phyloP scores from a whole-genome alignment of 2,113 vertebrate species.

The Seriola aureovittata region DNA sequence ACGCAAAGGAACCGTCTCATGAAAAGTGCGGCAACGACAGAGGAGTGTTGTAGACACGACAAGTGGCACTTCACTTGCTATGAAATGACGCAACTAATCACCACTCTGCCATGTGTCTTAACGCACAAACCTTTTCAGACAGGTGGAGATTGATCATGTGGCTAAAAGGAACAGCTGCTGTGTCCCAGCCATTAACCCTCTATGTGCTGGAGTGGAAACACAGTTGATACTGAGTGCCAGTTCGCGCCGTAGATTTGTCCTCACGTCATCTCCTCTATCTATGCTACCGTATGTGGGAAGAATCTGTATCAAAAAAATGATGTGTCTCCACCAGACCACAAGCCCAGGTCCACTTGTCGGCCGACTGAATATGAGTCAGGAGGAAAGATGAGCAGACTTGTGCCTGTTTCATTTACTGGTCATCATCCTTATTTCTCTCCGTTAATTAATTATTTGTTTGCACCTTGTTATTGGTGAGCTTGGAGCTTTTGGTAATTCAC shows the following conservation, averaged over 20 bases:
- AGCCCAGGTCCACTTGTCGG: constrained; percentile 5
- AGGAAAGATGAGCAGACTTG: constrained; percentile 35
- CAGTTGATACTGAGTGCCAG: constrained; percentile 43
- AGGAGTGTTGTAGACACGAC: constrained; percentile 43
- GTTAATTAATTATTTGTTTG: constrained; percentile 32
- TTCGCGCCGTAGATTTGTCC: constrained; percentile 28
- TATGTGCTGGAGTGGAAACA: constrained; percentile 47
- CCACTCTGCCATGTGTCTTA: constrained; percentile 68
- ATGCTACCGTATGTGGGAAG: constrained; percentile 17
- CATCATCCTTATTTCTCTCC: constrained; percentile 3
- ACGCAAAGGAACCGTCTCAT: constrained; percentile 29
- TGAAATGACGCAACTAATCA: constrained; percentile 76
- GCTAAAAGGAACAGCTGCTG: constrained; percentile 67
- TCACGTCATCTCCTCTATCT: constrained; percentile 38
- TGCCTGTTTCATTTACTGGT: constrained; percentile 48
- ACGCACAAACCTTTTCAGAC: constrained; percentile 61
- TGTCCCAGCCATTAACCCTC: constrained; percentile 49
- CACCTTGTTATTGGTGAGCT: constrained; percentile 23
- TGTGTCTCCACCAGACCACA: constrained; percentile 23
- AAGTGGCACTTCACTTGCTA: constrained; percentile 71
- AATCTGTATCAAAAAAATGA: constrained; percentile 2
- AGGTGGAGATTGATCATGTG: constrained; percentile 68
- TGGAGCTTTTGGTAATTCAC: neutral
- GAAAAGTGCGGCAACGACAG: constrained; percentile 14
- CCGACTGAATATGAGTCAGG: constrained; percentile 7